phyloP scores from a whole-genome alignment of 2,888 invertebrate genomes.

The Unio pictorum region DNA sequence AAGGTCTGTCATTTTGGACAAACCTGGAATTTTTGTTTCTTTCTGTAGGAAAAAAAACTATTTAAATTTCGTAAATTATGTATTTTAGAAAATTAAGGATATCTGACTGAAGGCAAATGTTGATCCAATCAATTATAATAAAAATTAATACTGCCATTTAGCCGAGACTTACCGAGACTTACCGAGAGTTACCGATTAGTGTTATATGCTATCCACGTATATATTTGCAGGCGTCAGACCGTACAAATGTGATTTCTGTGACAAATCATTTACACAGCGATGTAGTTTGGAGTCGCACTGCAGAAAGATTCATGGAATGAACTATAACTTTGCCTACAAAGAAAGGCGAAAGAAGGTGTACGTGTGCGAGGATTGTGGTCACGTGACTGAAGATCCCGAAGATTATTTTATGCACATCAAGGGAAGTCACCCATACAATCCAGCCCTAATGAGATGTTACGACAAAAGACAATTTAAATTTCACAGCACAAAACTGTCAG shows the following conservation, averaged over 20 bases:
- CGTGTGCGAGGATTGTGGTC: slow-evolving; percentile 99
- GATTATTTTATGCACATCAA: slow-evolving; percentile 95
- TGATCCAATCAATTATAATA: too few species aligned
- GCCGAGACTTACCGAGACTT: background rate
- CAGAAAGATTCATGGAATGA: slow-evolving; percentile 96
- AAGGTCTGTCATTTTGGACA: too few species aligned
- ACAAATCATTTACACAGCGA: slow-evolving; percentile 98
- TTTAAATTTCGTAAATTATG: too few species aligned
- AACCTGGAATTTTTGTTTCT: too few species aligned
- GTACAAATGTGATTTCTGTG: slow-evolving; percentile 98
- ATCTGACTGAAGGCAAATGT: too few species aligned
- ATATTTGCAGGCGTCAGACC: slow-evolving; percentile 86
- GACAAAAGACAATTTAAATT: slow-evolving; percentile 91
- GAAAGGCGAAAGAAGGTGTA: slow-evolving; percentile 98
- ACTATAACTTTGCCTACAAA: slow-evolving; percentile 97
- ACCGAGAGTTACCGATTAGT: background rate
- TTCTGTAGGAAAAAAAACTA: too few species aligned
- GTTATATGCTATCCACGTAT: background rate
- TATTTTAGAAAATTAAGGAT: too few species aligned
- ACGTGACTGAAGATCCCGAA: slow-evolving; percentile 96
- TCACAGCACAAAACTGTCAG: slow-evolving; percentile 4
- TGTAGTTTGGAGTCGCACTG: slow-evolving; percentile 99
- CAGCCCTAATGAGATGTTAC: slow-evolving; percentile 94
- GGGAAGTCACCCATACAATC: slow-evolving; percentile 78
- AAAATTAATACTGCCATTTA: too few species aligned